Evolutionary conservation across 1,140 invertebrate genomes (phyloP), one percentile per base, ranked within the genome.

Genomic region (Diprion similis): DNA sequence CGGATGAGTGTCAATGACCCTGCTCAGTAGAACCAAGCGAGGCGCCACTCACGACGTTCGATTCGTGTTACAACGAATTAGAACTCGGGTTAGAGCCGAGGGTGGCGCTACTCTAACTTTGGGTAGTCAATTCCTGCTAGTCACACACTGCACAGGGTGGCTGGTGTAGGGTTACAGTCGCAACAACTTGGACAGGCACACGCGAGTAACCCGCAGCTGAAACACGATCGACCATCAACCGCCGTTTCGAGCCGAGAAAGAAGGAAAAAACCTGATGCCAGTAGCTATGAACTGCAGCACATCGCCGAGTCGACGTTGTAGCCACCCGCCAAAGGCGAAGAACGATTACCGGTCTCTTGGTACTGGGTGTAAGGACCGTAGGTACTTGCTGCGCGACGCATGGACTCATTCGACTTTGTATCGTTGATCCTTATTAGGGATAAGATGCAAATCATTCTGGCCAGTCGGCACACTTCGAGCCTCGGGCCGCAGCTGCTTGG

Each of bases 371-470:
- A 59, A 59, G n/a, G 51, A 13, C 51, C 51, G 11, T 59, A 59
- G 0, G 48, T n/a, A n/a, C n/a, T n/a, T n/a, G n/a, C n/a, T n/a
- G n/a, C n/a, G n/a, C n/a, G n/a, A n/a, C n/a, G n/a, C 24, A 17
- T 6, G 2, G 6, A 37, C 24, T 37, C 24, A 9, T 3, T 59
- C 11, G 51, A 59, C 51, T 59, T 17, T 59, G 51, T 59, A 8
- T 4, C 11, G 51, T 59, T 59, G 51, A 59, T 59, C 51, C 51
- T 59, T 59, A 59, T 59, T 59, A 59, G n/a, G 51, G 51, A 59
- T 59, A 59, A 59, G 51, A 59, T 59, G 51, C 51, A 59, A 59
- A 59, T 59, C 51, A 59, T 59, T 59, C 51, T 4, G 11, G 51
- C n/a, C 51, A 59, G 51, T 59, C 51, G 7, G 51, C 24, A 37